Base-by-base conservation (phyloP, 2,888 invertebrate genomes). In the Agrochola lychnidis region DNA sequence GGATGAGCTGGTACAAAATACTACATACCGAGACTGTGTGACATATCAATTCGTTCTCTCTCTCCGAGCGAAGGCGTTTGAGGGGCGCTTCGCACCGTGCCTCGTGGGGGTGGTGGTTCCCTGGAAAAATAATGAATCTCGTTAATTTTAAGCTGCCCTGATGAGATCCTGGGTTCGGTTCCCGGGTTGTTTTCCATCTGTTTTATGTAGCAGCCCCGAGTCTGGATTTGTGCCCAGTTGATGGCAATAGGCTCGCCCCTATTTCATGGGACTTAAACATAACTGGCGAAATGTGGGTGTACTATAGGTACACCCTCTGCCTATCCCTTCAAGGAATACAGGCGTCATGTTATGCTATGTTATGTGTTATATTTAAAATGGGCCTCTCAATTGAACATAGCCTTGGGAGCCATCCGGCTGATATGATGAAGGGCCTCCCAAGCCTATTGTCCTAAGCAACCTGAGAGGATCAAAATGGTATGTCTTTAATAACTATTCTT, bases 31-130 rank as follows among this genome's bases (percentile, higher is more conserved):
- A 97, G 92, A 76, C 97, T 97, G 75, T 97, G 97, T 14, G 96
- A 94, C 97, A 97, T 97, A 67, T 97, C 97, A 82, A 97, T 93
- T 1, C 97, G 91, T 73, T 97, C 97, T 9, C 97, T 89, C 59
- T 97, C 97, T 0, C 97, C 96, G 0, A 97, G 90, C 0, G 97
- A 96, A 0, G 97, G 97, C 1, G 97, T 97, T 86, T 97, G 97
- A 10, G 97, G 97, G 30, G 97, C 97, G 92, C 97, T 94, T 89
- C 97, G 93, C 74, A 97, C 93, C 78, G 94, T 93, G 0, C 94
- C 96, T 1, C 96, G 94, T 0, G 90, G 86, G 0, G 84, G 86
- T 1, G 84, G 89, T 0, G 92, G 81, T 70, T 96, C 96, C 78
- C 96, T 96, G 84, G 0, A 75, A 64, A 74, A 36, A 70, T 22